Evolutionary conservation across 2,888 invertebrate species (phyloP).

Genomic region (Falcaria lacertinaria): DNA sequence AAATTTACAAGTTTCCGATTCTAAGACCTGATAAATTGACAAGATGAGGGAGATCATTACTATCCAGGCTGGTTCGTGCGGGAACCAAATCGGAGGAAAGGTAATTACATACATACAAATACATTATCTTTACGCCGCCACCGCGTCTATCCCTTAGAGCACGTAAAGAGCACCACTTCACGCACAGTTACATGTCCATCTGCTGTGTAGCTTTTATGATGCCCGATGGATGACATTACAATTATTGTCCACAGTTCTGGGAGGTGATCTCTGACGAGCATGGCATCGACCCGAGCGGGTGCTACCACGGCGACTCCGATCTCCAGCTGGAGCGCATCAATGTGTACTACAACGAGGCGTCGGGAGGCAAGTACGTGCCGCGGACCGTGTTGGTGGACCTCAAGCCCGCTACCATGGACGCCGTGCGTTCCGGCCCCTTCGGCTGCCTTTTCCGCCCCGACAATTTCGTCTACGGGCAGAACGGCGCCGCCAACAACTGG

Average conservation of each 20-base stretch:
- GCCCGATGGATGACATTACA: too few relatives aligned
- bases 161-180: too few relatives aligned
- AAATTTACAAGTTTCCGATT: constrained; percentile 59
- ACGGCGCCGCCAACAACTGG: constrained; percentile 72
- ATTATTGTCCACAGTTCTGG: constrained; percentile 83
- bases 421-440: constrained; percentile 90
- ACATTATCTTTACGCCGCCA: neutral
- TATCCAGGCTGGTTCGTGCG: constrained; percentile 88
- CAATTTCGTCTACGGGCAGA: constrained; percentile 89
- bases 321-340: constrained; percentile 87
- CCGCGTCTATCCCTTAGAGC: too few relatives aligned
- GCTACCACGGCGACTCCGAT: constrained; percentile 84
- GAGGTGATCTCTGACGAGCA: constrained; percentile 89
- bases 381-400: constrained; percentile 65
- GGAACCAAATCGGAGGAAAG: constrained; percentile 76
- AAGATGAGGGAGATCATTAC: constrained; percentile 90
- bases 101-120: constrained; percentile 49
- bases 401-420: constrained; percentile 84
- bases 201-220: too few relatives aligned
- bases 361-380: constrained; percentile 71
- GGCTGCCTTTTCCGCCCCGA: constrained; percentile 93
- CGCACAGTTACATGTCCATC: too few relatives aligned
- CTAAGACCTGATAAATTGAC: constrained; percentile 43
- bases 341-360: constrained; percentile 87
- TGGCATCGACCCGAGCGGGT: constrained; percentile 85